These are phyloP conservation scores for Cataglyphis altisquamis DNA, from an alignment of 2,888 invertebrate genomes.

Conservation along the genomic window DNA sequence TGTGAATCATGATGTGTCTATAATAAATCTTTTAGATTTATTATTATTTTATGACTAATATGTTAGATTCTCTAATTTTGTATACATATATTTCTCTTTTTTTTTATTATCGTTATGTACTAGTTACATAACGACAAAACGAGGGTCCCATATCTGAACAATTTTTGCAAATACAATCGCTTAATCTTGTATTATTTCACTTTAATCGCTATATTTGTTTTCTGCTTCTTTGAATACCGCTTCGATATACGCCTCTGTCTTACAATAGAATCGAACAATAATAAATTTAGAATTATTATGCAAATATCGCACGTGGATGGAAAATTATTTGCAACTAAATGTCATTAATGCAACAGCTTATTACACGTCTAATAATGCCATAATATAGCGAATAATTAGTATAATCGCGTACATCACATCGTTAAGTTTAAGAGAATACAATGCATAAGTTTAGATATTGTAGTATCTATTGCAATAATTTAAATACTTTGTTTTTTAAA, in stretches of 20 bases:
- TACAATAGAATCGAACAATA: constrained; percentile 28
- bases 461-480: neutral
- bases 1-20: neutral
- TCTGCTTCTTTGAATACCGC: neutral
- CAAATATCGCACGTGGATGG: constrained; percentile 50
- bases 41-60: neutral
- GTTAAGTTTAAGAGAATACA: neutral
- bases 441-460: neutral
- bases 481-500: neutral
- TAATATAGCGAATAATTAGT: neutral
- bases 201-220: constrained; percentile 12
- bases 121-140: neutral
- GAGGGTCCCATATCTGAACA: constrained; percentile 40
- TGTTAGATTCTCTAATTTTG: neutral
- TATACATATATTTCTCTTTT: neutral
- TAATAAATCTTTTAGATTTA: neutral
- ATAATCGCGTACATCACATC: neutral
- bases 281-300: constrained; percentile 64
- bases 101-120: neutral
- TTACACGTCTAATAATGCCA: neutral
- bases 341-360: neutral
- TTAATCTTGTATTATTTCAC: constrained; percentile 61
- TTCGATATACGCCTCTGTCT: neutral
- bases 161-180: constrained; percentile 60
- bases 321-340: neutral